These are phyloP conservation scores for Troglohyphantes excavatus DNA, from an alignment of 2,888 invertebrate species.

Conservation along the genomic window DNA sequence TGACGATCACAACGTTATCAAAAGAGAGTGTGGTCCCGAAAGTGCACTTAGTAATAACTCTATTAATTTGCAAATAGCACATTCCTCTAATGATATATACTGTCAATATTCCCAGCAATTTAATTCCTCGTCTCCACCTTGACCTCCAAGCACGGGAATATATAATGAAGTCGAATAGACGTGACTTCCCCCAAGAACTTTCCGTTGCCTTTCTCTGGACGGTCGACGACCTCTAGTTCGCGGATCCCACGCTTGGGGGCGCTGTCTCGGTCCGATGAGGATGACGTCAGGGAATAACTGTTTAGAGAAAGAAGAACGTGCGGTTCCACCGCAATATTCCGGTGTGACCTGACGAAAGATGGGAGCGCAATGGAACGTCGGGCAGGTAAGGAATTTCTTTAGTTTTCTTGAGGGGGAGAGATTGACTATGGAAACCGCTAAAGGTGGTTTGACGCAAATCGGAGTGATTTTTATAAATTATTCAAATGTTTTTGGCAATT, in stretches of 20 bases:
- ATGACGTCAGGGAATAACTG: conserved; percentile 31
- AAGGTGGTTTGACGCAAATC: too few relatives aligned
- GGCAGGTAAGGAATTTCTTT: conserved; percentile 62
- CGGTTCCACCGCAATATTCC: conserved; percentile 68
- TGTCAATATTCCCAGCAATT: too few relatives aligned
- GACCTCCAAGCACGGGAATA: conserved; percentile 12
- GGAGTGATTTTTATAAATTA: too few relatives aligned
- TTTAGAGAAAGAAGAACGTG: conserved; percentile 2
- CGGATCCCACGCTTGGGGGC: conserved; percentile 16
- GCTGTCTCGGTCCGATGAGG: conserved; percentile 4
- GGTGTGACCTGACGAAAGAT: conserved; percentile 74
- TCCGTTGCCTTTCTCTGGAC: conserved; percentile 18
- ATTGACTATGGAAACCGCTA: too few relatives aligned
- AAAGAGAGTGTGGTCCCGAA: too few relatives aligned
- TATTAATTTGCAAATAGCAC: too few relatives aligned
- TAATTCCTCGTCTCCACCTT: neutral
- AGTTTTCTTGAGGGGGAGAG: neutral
- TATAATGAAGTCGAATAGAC: conserved; percentile 4
- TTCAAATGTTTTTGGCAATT: too few relatives aligned
- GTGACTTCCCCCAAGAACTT: neutral
- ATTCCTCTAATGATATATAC: too few relatives aligned
- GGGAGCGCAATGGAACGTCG: conserved; percentile 46
- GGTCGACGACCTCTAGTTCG: conserved; percentile 76
- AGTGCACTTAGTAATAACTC: too few relatives aligned
- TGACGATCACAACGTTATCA: too few relatives aligned